Evolutionary conservation across 1,140 invertebrate genomes (phyloP), one percentile per base, ranked within the genome.

Genomic region (Drosophila carrolli): DNA sequence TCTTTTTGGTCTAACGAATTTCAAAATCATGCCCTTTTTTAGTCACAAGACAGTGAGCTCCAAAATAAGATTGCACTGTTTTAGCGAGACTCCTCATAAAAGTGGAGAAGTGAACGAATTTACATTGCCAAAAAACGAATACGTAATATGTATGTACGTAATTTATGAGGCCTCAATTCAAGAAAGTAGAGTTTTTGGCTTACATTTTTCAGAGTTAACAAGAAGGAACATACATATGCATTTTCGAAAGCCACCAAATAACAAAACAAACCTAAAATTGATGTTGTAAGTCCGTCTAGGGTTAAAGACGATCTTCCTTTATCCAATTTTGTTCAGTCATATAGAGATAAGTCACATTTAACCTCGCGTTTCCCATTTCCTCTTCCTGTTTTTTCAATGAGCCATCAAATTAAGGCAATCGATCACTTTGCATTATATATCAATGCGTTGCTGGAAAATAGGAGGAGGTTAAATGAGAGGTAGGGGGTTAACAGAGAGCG

Each of bases 391-490:
- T 48, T 68, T 68, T 60, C 60, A 50, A 11, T 65, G 61, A 68
- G 65, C 65, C 65, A 68, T 67, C 37, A 51, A 63, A 67, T 67
- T 46, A 38, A 23, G 62, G 44, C 65, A 71, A 71, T 71, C 67
- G 67, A 71, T 71, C 67, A 71, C 67, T 70, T 68, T 53, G 61
- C 46, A 53, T 68, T 68, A 53, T 53, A 68, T 65, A 68, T 66
- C 65, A 66, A 68, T 67, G 61, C 61, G 60, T 44, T 19, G 3
- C 4, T 43, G 19, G n/a, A 23, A 4, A 6, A 11, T 5, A 11
- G 14, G 1, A 23, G 0, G 16, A 19, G 4, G 37, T 35, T 9
- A 1, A 1, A 13, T 13, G 29, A 32, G n/a, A 8, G 4, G 32
- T 11, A 1, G 13, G 37, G 44, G 58, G 10, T 11, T n/a, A 10